phyloP scores from a whole-genome alignment of 2,888 invertebrate species.

The Phyto melanocephala region DNA sequence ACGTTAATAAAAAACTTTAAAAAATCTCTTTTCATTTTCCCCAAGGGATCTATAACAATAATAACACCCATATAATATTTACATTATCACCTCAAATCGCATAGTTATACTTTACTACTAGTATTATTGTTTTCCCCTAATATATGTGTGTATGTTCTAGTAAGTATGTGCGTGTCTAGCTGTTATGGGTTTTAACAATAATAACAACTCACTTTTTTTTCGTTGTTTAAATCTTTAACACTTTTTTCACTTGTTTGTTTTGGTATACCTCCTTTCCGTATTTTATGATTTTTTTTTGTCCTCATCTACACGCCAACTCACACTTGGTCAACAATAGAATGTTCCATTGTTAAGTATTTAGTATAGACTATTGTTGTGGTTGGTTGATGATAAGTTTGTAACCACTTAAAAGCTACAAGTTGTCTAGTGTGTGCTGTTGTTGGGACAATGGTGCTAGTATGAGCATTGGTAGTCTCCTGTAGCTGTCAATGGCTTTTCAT shows the following conservation, averaged over 20 bases:
- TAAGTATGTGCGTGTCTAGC: neutral
- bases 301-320: neutral
- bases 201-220: neutral
- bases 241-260: neutral
- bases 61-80: neutral
- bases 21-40: neutral
- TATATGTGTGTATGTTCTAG: neutral
- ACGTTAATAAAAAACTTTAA: neutral
- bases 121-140: neutral
- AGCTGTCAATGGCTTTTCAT: constrained; percentile 61
- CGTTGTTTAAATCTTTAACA: neutral
- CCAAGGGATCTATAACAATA: neutral
- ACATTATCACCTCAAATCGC: neutral
- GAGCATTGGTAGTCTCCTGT: constrained; percentile 22
- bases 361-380: constrained; percentile 11
- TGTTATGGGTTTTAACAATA: neutral
- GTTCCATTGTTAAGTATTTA: neutral
- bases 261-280: neutral
- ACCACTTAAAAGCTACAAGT: constrained; percentile 55
- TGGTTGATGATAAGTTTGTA: constrained; percentile 19
- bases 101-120: too few relatives aligned
- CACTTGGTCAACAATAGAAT: neutral
- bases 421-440: constrained; percentile 21
- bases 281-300: neutral
- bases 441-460: neutral